Evolutionary conservation across 2,797 vertebrate genomes (phyloP).

Genomic region (Phaenicophaeus curvirostris): DNA sequence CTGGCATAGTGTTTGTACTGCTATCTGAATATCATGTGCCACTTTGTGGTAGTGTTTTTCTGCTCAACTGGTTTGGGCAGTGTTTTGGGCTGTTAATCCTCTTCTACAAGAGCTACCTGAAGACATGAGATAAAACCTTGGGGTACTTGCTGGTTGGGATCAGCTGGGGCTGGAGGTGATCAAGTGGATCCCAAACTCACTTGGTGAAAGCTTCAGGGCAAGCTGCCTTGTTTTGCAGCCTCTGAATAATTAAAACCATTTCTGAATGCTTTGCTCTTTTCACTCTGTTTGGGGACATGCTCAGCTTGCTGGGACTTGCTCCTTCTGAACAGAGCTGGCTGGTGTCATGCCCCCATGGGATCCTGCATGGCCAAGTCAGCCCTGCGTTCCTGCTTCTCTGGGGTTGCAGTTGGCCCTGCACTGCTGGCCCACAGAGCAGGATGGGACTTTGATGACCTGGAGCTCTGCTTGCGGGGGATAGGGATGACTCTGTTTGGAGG

Average conservation of each 20-base stretch:
- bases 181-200: background rate
- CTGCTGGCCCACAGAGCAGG: background rate
- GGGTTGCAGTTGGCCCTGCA: background rate
- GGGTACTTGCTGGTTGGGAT: background rate
- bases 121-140: background rate
- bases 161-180: background rate
- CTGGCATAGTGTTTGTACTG: fast-evolving
- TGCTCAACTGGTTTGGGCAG: background rate
- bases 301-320: slow-evolving; percentile 40
- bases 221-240: slow-evolving; percentile 32
- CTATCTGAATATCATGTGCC: fast-evolving
- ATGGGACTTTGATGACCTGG: background rate
- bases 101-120: background rate
- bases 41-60: background rate
- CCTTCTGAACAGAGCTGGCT: background rate
- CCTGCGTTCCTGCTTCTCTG: background rate
- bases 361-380: fast-evolving
- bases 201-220: slow-evolving; percentile 8
- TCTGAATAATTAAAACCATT: slow-evolving; percentile 53
- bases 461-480: background rate
- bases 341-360: background rate
- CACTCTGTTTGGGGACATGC: background rate
- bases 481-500: background rate
- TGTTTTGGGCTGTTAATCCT: background rate
- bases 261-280: slow-evolving; percentile 18